Conservation (phyloP, 2,113 vertebrate species). For the Leucoraja erinaceus region DNA sequence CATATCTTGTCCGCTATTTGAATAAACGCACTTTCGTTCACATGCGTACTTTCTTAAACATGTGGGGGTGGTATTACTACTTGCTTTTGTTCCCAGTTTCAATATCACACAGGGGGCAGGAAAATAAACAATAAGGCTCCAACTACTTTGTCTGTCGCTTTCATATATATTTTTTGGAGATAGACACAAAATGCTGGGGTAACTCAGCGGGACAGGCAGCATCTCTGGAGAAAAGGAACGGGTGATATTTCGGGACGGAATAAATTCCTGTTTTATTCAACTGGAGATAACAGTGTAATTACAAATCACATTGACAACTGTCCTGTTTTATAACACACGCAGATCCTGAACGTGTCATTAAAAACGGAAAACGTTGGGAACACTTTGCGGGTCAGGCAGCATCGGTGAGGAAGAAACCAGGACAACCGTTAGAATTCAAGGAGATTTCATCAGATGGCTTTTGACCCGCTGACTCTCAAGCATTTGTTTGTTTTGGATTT, state of each 20-base stretch:
- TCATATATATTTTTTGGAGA: background rate
- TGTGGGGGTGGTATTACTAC: background rate
- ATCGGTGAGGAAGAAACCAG: too few species aligned
- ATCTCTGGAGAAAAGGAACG: too few species aligned
- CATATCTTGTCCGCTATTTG: background rate
- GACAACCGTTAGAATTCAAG: too few species aligned
- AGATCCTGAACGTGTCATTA: background rate
- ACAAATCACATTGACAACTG: background rate
- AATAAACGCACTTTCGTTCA: background rate
- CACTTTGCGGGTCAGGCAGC: too few species aligned
- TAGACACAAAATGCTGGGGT: too few species aligned
- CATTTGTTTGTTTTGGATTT: too few species aligned
- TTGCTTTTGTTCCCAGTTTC: background rate
- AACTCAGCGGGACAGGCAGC: too few species aligned
- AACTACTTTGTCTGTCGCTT: background rate
- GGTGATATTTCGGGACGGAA: too few species aligned
- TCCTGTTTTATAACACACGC: background rate
- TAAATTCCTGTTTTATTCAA: background rate
- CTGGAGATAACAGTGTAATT: background rate
- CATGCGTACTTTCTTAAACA: background rate
- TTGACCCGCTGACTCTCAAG: too few species aligned
- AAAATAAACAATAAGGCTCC: background rate
- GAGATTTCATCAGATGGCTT: too few species aligned
- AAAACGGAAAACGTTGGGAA: too few species aligned
- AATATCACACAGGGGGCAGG: background rate